A percentile compares a stretch with the other conserved stretches of the same genome.
phyloP scores from a whole-genome alignment of 2,888 invertebrate genomes.

The Drosophila putrida region DNA sequence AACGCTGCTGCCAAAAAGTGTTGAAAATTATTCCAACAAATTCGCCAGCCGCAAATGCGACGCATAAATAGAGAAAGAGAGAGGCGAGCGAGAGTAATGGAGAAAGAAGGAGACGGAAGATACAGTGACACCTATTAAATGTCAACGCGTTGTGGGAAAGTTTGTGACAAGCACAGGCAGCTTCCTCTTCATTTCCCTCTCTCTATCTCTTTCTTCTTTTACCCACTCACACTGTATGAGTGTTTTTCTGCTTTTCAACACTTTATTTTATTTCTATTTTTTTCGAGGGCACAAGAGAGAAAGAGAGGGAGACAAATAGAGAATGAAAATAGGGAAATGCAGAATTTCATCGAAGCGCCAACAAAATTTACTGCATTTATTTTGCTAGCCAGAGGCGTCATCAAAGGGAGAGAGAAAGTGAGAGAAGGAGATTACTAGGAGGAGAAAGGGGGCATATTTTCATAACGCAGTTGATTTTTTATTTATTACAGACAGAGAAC shows the following conservation, averaged over 20 bases:
- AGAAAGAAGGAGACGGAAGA: neutral
- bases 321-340: neutral
- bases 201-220: neutral
- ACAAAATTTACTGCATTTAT: constrained; percentile 44
- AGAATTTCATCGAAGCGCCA: constrained; percentile 51
- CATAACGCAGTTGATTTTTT: constrained; percentile 48
- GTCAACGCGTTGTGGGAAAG: constrained; percentile 53
- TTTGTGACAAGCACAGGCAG: constrained; percentile 43
- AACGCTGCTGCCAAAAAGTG: constrained; percentile 35
- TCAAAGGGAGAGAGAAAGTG: neutral
- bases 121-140: constrained; percentile 58
- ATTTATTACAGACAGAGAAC: neutral
- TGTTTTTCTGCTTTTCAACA: constrained; percentile 48
- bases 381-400: constrained; percentile 7
- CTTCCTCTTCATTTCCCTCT: neutral
- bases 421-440: neutral
- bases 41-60: constrained; percentile 39
- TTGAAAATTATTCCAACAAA: constrained; percentile 55
- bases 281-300: neutral
- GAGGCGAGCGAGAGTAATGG: neutral
- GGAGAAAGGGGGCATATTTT: constrained; percentile 16
- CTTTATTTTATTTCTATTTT: constrained; percentile 19
- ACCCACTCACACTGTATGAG: constrained; percentile 6
- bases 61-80: constrained; percentile 2
- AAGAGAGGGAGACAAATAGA: neutral